Base-by-base conservation (phyloP, 2,113 vertebrate genomes). In the Pyxicephalus adspersus region DNA sequence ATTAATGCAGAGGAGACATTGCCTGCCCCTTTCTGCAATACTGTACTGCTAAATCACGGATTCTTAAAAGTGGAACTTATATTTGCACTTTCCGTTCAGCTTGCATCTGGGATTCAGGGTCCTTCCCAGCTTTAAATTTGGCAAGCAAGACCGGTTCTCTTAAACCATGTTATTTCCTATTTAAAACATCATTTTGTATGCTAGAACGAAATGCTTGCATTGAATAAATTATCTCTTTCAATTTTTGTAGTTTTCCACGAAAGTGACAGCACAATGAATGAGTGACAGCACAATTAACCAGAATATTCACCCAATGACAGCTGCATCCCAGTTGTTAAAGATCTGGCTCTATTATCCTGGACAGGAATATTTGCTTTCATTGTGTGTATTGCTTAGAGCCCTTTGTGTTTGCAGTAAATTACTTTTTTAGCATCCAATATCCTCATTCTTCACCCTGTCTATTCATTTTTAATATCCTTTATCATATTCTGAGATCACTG, bases 381-480 rank as follows among this genome's bases (percentile, higher is more conserved):
- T 54, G 23, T 71, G 50, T 9, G 5, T 3, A 16, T 13, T 55
- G 28, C 52, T 31, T 73, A 57, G 26, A 18, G 13, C 1, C 19
- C 38, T 3, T 57, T 29, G 9, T 64, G 15, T 11, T 72, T 19
- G 29, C 4, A 28, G 55, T 23, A 25, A 52, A 26, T 52, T 51
- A 22, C 54, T 13, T 28, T 71, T 51, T 5, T 9, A 54, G 28
- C 20, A 29, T 57, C 28, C 70, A 73, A 29, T 57, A 29, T 34
- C 20, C 52, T 38, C 6, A 74, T 74, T 23, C 26, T 57, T 20
- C 20, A 2, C 16, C n/a, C 71, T 34, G 58, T 74, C 55, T 58
- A 17, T 38, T 22, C 54, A 60, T 20, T 19, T 60, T 60, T 74
- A 74, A 74, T 74, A 74, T 74, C 54, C 54, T 60, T 34, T 58